Conservation (phyloP, 2,797 vertebrate genomes). For the Rhodeus uyekii region DNA sequence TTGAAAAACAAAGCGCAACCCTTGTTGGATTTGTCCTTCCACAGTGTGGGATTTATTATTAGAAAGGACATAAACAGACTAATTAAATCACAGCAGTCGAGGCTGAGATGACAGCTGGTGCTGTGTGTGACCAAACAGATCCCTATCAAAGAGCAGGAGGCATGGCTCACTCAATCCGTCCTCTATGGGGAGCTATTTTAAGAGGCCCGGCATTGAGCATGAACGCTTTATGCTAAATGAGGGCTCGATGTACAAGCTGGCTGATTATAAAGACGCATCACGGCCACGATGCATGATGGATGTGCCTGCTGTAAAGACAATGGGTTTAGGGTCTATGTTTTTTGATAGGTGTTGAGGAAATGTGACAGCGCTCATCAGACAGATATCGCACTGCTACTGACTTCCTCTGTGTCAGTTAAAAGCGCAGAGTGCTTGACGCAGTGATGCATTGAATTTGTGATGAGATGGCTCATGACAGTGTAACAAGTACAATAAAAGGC, state of each 20-base stretch:
- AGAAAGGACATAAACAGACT: slow-evolving; percentile 99
- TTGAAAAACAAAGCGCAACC: slow-evolving; percentile 73
- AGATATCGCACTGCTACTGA: slow-evolving; percentile 29
- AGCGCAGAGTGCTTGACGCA: slow-evolving; percentile 25
- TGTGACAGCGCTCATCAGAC: slow-evolving; percentile 38
- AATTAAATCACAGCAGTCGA: slow-evolving; percentile 99
- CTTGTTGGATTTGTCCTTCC: slow-evolving; percentile 96
- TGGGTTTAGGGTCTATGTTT: slow-evolving; percentile 30
- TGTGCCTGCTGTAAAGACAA: slow-evolving; percentile 29
- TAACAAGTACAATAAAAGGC: slow-evolving; percentile 38
- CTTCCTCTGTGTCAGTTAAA: slow-evolving; percentile 45
- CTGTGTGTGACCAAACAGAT: slow-evolving; percentile 98
- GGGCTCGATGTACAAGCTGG: slow-evolving; percentile 43
- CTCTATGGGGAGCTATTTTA: slow-evolving; percentile 84
- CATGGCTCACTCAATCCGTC: slow-evolving; percentile 86
- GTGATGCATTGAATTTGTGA: slow-evolving; percentile 39
- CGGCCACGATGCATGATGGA: slow-evolving; percentile 23
- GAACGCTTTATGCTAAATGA: slow-evolving; percentile 53
- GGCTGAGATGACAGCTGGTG: slow-evolving; percentile 99
- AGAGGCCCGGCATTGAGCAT: slow-evolving; percentile 46
- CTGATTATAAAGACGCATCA: slow-evolving; percentile 37
- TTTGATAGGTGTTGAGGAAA: slow-evolving; percentile 36
- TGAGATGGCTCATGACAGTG: slow-evolving; percentile 43
- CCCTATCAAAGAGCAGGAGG: slow-evolving; percentile 95
- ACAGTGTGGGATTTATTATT: slow-evolving; percentile 99